Evolutionary conservation across 2,797 vertebrate species (phyloP).

Genomic region (Halcyon badia): DNA sequence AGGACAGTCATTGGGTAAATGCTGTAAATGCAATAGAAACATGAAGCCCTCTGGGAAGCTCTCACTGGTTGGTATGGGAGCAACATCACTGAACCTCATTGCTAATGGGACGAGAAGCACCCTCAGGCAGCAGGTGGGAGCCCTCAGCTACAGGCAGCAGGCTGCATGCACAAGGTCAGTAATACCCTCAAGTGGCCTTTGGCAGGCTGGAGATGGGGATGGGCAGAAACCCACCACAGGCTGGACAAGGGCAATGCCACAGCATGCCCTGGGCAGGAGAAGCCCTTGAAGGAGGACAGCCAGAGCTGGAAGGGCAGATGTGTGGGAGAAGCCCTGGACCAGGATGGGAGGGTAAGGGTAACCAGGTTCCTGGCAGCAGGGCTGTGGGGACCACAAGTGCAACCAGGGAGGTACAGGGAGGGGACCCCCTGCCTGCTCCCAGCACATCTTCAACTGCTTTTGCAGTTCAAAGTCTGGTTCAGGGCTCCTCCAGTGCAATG

Average conservation of each 20-base stretch:
- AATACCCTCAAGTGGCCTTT: fast-evolving
- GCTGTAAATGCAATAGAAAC: fast-evolving
- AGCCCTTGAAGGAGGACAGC: neutral
- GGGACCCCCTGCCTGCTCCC: fast-evolving
- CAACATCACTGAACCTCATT: neutral
- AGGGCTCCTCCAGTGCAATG: fast-evolving
- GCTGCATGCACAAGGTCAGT: no score
- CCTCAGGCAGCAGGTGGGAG: fast-evolving
- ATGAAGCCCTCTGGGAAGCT: neutral
- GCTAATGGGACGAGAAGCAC: neutral
- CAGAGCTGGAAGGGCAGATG: neutral
- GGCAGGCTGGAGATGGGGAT: neutral
- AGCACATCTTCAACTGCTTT: fast-evolving
- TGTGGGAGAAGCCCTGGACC: neutral
- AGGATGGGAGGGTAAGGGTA: fast-evolving
- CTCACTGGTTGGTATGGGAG: neutral
- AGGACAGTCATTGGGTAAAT: fast-evolving
- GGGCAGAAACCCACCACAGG: neutral
- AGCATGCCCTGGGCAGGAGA: no score
- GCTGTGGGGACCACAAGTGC: fast-evolving
- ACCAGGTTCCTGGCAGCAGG: no score
- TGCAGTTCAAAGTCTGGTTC: neutral
- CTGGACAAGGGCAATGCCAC: neutral
- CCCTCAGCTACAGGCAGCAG: neutral
- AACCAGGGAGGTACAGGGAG: fast-evolving